Evolutionary conservation across 2,113 vertebrate species (phyloP).

Genomic region (Eudyptes chrysolophus): DNA sequence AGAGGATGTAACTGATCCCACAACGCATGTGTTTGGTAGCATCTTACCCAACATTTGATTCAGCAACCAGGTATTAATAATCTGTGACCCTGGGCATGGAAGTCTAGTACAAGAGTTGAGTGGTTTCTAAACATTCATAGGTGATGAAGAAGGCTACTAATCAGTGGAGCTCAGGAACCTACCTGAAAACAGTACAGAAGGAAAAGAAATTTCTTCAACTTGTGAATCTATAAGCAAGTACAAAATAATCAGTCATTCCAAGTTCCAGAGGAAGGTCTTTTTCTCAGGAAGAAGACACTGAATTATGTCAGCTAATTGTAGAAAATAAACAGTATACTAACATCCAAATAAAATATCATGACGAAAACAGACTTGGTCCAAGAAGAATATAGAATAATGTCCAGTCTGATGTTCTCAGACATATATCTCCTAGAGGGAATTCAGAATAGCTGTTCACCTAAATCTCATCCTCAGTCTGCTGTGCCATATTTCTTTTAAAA

Average conservation of each 20-base stretch:
- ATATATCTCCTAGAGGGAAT: neutral
- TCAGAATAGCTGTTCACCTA: neutral
- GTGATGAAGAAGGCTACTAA: neutral
- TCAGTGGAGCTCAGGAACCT: neutral
- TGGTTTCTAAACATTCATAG: neutral
- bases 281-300: neutral
- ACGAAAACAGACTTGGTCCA: neutral
- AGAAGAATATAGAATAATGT: neutral
- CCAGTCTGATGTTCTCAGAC: neutral
- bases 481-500: neutral
- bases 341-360: neutral
- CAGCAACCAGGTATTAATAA: neutral
- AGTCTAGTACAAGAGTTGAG: neutral
- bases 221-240: neutral
- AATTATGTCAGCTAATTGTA: neutral
- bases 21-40: neutral
- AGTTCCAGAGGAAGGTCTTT: neutral
- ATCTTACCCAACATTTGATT: neutral
- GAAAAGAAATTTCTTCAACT: neutral
- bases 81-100: neutral
- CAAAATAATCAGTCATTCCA: neutral
- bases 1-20: neutral
- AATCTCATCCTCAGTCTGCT: neutral
- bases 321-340: neutral
- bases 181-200: neutral